Evolutionary conservation across 2,797 vertebrate species (phyloP), one percentile per base, ranked within the genome.

Genomic region (Megalops cyprinoides): DNA sequence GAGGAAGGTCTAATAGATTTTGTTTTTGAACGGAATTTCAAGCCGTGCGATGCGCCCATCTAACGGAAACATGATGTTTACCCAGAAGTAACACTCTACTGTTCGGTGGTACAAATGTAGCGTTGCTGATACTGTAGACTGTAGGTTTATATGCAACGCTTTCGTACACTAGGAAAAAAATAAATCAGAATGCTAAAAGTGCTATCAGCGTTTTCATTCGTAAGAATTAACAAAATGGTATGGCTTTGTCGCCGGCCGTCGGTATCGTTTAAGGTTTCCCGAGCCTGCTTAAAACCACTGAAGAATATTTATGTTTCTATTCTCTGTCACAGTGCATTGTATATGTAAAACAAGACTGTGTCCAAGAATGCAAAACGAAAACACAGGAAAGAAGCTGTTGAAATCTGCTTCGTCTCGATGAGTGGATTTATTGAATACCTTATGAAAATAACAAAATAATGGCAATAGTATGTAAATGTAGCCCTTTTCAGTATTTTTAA

Each of bases 1-100:
- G 51, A 69, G 73, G 0, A 5, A 42, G 48, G 83, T 83, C n/a
- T 31, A 49, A 71, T 71, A 39, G 67, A 42, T 71, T n/a, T 71
- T 71, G 37, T 69, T 39, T 67, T 67, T 67, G 10, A 37, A 60
- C 23, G 14, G 9, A n/a, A 9, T 23, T 7, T 44, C 3, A 9
- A 42, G 8, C 7, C 18, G 67, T n/a, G n/a, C n/a, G 5, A 71
- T 71, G 39, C 67, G n/a, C 67, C 39, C 37, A 23, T 51, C 73
- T 51, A 49, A 74, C 69, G 69, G 69, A 65, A 31, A 62, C 18
- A 3, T 69, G 65, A 20, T 42, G 58, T 15, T 18, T 6, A 44
- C 9, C 71, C 8, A 23, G 7, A 42, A 10, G 20, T 69, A 8
- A 39, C 6, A 39, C 18, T 71, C 44, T 20, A n/a, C 23, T 23